Percentiles rank a stretch among this genome's conserved stretches.
Conservation (phyloP, 2,113 vertebrate genomes). For the Accipiter virgatus region DNA sequence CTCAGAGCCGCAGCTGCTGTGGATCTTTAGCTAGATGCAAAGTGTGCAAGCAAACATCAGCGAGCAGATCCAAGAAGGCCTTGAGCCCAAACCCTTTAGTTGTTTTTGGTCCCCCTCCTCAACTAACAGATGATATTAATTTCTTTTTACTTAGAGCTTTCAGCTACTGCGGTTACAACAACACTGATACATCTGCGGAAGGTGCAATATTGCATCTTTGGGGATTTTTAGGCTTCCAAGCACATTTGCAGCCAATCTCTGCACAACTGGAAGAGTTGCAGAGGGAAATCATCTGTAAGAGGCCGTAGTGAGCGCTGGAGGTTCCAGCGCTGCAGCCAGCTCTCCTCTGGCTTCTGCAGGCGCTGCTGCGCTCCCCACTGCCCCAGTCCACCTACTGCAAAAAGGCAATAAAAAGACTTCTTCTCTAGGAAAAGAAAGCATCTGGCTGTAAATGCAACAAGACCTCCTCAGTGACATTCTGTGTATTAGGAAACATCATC, state of each 20-base stretch:
- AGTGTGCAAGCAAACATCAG: not conserved
- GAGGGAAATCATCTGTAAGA: not conserved
- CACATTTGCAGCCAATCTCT: not conserved
- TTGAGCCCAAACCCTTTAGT: not conserved
- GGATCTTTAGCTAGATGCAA: not conserved
- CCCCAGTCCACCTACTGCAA: not conserved
- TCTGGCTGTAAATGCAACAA: not conserved
- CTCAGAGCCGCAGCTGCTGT: not conserved
- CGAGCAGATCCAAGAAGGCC: not conserved
- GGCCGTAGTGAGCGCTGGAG: not conserved
- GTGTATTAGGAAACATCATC: not conserved
- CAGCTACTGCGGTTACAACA: not conserved
- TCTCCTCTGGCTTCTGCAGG: not conserved
- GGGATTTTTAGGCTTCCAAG: not conserved
- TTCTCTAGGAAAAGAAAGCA: not conserved
- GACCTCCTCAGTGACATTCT: not conserved
- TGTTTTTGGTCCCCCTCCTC: not conserved
- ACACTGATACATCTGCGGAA: not conserved
- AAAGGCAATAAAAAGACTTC: not conserved
- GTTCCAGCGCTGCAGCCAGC: fast-evolving
- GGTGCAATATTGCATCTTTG: not conserved
- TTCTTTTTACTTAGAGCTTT: not conserved
- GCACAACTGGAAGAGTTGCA: not conserved
- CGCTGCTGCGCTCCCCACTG: not conserved
- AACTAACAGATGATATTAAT: not conserved